phyloP scores from a whole-genome alignment of 2,797 vertebrate species.

The Gobionotothen gibberifrons region DNA sequence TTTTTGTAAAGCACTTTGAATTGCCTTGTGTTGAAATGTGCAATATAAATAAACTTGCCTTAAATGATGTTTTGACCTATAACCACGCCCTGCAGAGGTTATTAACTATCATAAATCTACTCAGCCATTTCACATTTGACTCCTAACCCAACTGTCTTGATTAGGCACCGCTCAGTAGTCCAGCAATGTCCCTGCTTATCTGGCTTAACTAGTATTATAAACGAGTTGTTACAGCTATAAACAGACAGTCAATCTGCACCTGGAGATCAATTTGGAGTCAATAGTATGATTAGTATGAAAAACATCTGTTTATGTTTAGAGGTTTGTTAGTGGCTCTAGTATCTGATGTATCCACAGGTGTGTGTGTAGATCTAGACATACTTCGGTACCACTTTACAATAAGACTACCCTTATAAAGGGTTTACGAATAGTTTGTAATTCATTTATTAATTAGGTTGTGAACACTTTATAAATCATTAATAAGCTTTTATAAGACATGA shows the following conservation, averaged over 20 bases:
- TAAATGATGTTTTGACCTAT: neutral
- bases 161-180: neutral
- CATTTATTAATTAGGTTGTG: too few relatives aligned
- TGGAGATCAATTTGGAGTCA: neutral
- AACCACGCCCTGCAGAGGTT: neutral
- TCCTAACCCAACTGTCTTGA: neutral
- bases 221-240: neutral
- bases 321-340: neutral
- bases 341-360: neutral
- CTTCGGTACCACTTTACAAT: too few relatives aligned
- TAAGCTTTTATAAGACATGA: too few relatives aligned
- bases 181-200: neutral
- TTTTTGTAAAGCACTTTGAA: too few relatives aligned
- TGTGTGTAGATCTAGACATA: neutral
- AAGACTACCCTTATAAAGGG: too few relatives aligned
- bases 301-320: neutral
- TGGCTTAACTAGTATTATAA: neutral
- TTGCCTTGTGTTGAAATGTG: too few relatives aligned
- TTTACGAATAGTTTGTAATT: too few relatives aligned
- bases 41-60: too few relatives aligned
- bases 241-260: neutral
- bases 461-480: too few relatives aligned
- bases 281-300: neutral
- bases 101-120: neutral
- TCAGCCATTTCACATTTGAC: neutral